Conservation (phyloP, 2,113 vertebrate species). For the Syngnathus typhle region DNA sequence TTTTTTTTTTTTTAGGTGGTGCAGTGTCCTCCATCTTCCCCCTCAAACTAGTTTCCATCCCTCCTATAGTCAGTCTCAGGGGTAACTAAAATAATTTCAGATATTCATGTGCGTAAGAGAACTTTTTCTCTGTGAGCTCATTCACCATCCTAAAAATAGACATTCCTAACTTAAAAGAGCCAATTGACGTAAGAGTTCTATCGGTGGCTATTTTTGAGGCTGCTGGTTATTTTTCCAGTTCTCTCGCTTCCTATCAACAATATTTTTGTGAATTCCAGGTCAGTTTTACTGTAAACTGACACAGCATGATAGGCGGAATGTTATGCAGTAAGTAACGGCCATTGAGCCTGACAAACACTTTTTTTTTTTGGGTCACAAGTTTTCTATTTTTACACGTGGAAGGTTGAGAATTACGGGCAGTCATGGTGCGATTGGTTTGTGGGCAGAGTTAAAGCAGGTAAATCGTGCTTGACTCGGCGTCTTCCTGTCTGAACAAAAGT, state of each 20-base stretch:
- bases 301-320: slow-evolving; percentile 45
- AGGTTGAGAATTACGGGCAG: slow-evolving; percentile 14
- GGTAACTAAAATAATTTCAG: slow-evolving; percentile 56
- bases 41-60: slow-evolving; percentile 64
- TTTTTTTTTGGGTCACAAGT: slow-evolving; percentile 6
- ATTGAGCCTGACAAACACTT: slow-evolving; percentile 22
- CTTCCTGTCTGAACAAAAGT: neutral
- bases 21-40: slow-evolving; percentile 42
- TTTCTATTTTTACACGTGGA: slow-evolving; percentile 31
- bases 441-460: slow-evolving; percentile 6
- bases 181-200: slow-evolving; percentile 59
- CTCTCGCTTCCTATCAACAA: slow-evolving; percentile 43
- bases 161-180: slow-evolving; percentile 31
- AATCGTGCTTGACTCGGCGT: neutral
- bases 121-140: slow-evolving; percentile 67
- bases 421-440: neutral
- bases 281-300: slow-evolving; percentile 54
- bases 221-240: slow-evolving; percentile 58
- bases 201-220: slow-evolving; percentile 57
- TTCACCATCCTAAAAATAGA: slow-evolving; percentile 62
- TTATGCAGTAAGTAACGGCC: slow-evolving; percentile 19
- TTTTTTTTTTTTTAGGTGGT: slow-evolving; percentile 17
- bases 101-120: slow-evolving; percentile 58
- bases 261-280: slow-evolving; percentile 63
- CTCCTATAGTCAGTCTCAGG: slow-evolving; percentile 40